Evolutionary conservation across 2,797 vertebrate species (phyloP), one percentile per base, ranked within the genome.

Genomic region (Sebastes jordani): DNA sequence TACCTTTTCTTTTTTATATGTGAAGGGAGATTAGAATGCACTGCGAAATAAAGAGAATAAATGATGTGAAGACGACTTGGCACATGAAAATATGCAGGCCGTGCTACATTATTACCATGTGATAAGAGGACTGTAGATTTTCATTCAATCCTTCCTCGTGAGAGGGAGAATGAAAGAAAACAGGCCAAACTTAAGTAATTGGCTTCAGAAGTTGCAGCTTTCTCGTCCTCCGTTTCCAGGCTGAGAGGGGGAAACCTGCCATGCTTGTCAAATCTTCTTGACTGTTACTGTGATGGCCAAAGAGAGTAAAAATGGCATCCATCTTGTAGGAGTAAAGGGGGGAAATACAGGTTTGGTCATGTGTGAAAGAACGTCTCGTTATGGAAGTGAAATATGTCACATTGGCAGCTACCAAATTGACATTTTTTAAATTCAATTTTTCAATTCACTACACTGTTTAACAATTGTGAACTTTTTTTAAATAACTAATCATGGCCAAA

Each of bases 341-440:
- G 85, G 72, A 91, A 82, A 91, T 92, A 89, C 91, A 94, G 90
- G 94, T 94, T 92, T 93, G 93, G 87, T 88, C 84, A 77, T 94
- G 93, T 91, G 94, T 94, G 93, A 93, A 95, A 91, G 83, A 89
- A 89, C 78, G 34, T 88, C 92, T 95, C 87, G 91, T 95, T 94
- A 93, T 90, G 88, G 89, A 92, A 90, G 86, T 91, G 90, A 93
- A 95, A 90, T 86, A 81, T 91, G 91, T 93, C 88, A 91, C 90
- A 84, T 88, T 81, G 86, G 82, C 81, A 86, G 85, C 80, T 80
- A 78, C 65, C 23, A 55, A 83, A 89, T 59, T 68, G 49, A 62
- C 58, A 62, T 74, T 87, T 79, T 83, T 60, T 11, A 69, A 82
- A 90, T 83, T 85, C 42, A 67, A 74, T 85, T 81, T 85, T 83